Percentiles rank a stretch among this genome's conserved stretches.
Evolutionary conservation across 2,113 vertebrate species (phyloP).

Genomic region (Theropithecus gelada): DNA sequence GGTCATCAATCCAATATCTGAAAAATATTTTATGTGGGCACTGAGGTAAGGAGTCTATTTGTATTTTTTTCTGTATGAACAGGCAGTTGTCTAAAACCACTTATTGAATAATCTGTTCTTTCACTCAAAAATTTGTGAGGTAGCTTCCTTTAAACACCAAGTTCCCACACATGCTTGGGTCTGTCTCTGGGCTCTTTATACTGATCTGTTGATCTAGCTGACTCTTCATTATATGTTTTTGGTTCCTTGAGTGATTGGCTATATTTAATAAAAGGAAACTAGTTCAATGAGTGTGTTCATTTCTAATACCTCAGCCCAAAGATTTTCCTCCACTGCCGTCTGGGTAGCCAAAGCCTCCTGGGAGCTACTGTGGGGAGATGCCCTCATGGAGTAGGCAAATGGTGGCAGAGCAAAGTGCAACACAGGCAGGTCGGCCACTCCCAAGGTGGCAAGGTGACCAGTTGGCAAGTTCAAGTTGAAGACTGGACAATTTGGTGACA

Average conservation of each 20-base stretch:
- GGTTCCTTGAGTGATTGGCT: not conserved
- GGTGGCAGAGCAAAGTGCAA: not conserved
- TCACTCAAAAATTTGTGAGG: not conserved
- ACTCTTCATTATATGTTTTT: not conserved
- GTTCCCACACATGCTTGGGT: not conserved
- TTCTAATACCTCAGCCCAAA: not conserved
- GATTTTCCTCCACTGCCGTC: not conserved
- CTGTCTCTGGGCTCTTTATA: not conserved
- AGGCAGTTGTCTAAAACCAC: not conserved
- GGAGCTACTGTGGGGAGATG: not conserved
- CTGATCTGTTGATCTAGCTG: not conserved
- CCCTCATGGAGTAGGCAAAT: not conserved
- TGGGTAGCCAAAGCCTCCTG: not conserved
- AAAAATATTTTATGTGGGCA: not conserved
- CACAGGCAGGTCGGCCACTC: not conserved
- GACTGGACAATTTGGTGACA: not conserved
- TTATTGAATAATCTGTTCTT: not conserved
- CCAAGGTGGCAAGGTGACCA: not conserved
- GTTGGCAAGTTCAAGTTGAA: not conserved
- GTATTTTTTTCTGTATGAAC: not conserved
- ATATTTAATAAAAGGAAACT: not conserved
- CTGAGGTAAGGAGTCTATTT: slow-evolving; percentile 20
- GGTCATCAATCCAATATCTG: not conserved
- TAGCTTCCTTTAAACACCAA: not conserved
- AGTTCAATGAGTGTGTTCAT: not conserved